phyloP scores from a whole-genome alignment of 2,888 invertebrate species.

The Anodontia alba region DNA sequence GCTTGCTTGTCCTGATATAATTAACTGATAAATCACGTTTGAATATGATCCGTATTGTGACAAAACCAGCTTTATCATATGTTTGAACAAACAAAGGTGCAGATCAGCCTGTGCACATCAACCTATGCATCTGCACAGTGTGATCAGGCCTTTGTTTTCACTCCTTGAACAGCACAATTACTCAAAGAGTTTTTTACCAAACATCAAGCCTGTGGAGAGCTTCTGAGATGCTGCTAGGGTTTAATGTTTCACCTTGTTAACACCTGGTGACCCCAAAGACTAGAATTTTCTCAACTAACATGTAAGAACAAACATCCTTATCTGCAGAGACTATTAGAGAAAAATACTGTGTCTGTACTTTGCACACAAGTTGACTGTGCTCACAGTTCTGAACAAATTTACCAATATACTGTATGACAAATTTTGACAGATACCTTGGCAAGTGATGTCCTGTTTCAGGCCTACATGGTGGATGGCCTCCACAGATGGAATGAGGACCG shows the following conservation, averaged over 20 bases:
- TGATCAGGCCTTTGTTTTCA: background rate
- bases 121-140: no score
- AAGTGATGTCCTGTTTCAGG: conserved; percentile 58
- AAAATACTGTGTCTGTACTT: conserved; percentile 4
- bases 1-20: no score
- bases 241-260: no score
- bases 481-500: conserved; percentile 56
- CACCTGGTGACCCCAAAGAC: no score
- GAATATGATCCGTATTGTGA: no score
- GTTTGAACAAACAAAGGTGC: background rate
- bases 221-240: no score
- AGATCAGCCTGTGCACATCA: no score
- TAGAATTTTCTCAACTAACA: no score
- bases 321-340: background rate
- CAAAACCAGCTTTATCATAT: background rate
- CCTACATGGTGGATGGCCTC: conserved; percentile 54
- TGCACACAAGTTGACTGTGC: conserved; percentile 11
- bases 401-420: background rate
- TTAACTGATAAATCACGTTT: no score
- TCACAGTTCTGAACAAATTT: conserved; percentile 2
- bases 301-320: background rate
- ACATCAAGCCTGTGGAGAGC: no score
- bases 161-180: background rate
- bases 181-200: no score
- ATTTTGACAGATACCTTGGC: conserved; percentile 49